Evolutionary conservation across 35 echinoderm and acorn worm species (phyloP).

Genomic region (Apostichopus parvimensis): DNA sequence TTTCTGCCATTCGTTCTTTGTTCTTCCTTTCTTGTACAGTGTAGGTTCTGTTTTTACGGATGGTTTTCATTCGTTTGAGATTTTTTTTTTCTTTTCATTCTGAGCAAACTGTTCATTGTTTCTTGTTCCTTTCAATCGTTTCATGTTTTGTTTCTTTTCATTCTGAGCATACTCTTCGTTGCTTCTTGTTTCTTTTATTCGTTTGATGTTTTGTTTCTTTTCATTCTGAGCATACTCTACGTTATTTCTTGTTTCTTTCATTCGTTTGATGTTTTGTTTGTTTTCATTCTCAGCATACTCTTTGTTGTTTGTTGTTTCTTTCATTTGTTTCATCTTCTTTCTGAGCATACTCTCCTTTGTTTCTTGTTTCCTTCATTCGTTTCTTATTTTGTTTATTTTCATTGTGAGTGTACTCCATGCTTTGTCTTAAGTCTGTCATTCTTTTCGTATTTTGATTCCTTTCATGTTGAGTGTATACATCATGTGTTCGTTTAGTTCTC

Average conservation of each 20-base stretch:
- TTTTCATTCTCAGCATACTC: conserved; percentile 16
- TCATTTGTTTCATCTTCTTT: conserved; percentile 7
- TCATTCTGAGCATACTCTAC: not conserved
- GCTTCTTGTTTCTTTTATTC: conserved; percentile 25
- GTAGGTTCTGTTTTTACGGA: not conserved
- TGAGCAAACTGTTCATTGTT: not conserved
- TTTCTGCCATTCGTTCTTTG: conserved; percentile 21
- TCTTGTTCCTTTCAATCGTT: conserved; percentile 38
- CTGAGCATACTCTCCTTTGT: conserved; percentile 2
- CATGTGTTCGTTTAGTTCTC: conserved; percentile 7
- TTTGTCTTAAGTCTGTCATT: conserved; percentile 26
- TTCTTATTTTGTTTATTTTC: not conserved
- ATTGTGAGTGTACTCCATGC: not conserved
- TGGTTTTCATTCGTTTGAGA: conserved; percentile 21
- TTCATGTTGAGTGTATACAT: conserved; percentile 27
- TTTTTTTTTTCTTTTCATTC: conserved; percentile 30
- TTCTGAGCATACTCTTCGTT: not conserved
- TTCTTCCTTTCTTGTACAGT: conserved; percentile 21
- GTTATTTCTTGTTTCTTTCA: conserved; percentile 5
- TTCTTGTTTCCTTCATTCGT: conserved; percentile 12
- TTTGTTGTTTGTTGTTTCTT: not conserved
- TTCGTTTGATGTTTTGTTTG: conserved; percentile 30
- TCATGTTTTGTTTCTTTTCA: conserved; percentile 31
- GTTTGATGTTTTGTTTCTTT: conserved; percentile 8
- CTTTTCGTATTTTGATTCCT: conserved; percentile 21